Base-by-base conservation (phyloP, 2,888 invertebrate species). In the Nowickia ferox region DNA sequence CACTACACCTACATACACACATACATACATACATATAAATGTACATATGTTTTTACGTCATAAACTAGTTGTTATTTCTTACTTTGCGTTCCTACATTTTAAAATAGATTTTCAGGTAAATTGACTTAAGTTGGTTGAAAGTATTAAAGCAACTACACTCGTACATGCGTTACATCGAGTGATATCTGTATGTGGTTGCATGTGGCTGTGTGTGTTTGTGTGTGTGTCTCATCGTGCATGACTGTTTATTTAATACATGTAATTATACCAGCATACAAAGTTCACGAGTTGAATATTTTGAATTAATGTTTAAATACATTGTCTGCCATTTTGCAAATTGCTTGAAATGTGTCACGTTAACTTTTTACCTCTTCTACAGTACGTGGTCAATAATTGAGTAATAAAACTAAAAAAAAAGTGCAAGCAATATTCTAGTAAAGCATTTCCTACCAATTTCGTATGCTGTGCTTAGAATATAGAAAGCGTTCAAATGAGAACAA, bases 111-210 rank as follows among this genome's bases (percentile, higher is more conserved):
- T 77, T 71, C 71, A 76, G 66, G 75, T 76, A 66, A 71, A 77
- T 84, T 84, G 71, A 75, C 79, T 80, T 75, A 57, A 71, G 71
- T 72, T 65, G 59, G 30, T 76, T 80, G 51, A 84, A 75, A 80
- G 76, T 53, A 72, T 38, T 71, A 53, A 80, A 66, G 75, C 69
- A 69, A 48, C 61, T 51, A 71, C 42, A 66, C 72, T 46, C 10
- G 9, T 11, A 77, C 19, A 57, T 6, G 38, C 30, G 30, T 6
- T 30, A 30, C 6, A 30, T 30, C 30, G 30, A 30, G 6, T 30
- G 30, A 0, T 30, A 6, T 30, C 0, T 30, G 6, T 30, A 6
- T 30, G 30, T 9, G 38, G 3, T 9, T 9, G n/a, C 11, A 48
- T 19, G 0, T 66, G 8, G 10, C 3, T 11, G 1, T 17, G 10